Evolutionary conservation across 2,113 vertebrate genomes (phyloP).

Genomic region (Narcine bancroftii): DNA sequence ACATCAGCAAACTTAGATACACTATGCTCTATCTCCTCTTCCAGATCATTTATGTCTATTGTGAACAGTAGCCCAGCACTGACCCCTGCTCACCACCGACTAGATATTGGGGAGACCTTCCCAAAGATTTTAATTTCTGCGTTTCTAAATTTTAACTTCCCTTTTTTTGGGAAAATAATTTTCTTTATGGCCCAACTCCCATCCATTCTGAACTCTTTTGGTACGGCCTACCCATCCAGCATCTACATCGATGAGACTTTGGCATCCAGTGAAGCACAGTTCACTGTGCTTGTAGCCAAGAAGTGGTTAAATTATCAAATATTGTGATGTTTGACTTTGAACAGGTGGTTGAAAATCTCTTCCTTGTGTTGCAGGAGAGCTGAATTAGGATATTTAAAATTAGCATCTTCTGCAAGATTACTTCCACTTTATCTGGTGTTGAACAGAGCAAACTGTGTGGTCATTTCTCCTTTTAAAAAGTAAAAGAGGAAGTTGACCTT

Average conservation of each 20-base stretch:
- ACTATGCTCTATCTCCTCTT: too few relatives aligned
- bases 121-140: neutral
- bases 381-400: constrained; percentile 47
- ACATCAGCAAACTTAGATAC: too few relatives aligned
- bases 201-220: neutral
- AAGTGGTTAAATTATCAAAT: constrained; percentile 18
- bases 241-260: neutral
- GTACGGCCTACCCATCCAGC: neutral
- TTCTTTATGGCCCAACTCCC: too few relatives aligned
- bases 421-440: constrained; percentile 47
- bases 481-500: constrained; percentile 45
- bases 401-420: constrained; percentile 46
- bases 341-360: constrained; percentile 45
- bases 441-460: constrained; percentile 40
- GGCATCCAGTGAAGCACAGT: neutral
- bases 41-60: too few relatives aligned
- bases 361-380: constrained; percentile 40
- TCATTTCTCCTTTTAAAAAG: constrained; percentile 48
- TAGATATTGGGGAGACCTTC: too few relatives aligned
- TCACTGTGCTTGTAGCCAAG: neutral
- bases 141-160: neutral
- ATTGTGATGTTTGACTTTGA: constrained; percentile 40
- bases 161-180: neutral
- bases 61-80: too few relatives aligned
- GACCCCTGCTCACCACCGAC: too few relatives aligned